Percentiles rank a stretch among this genome's conserved stretches.
Evolutionary conservation across 2,888 invertebrate species (phyloP).

Genomic region (Eilema depressum): DNA sequence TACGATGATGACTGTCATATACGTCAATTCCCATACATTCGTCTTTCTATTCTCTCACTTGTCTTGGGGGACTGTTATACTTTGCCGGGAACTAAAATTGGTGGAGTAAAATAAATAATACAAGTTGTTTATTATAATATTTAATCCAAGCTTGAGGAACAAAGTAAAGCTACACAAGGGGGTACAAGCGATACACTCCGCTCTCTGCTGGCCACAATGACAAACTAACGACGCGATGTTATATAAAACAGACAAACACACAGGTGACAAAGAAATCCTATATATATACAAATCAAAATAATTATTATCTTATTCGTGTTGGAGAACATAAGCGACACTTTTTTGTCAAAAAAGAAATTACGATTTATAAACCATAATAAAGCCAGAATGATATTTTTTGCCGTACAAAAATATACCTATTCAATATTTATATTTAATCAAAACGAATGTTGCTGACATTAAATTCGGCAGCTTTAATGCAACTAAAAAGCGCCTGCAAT

Average conservation of each 20-base stretch:
- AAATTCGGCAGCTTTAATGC: background rate
- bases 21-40: too few species aligned
- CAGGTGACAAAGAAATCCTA: background rate
- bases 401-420: constrained; percentile 3
- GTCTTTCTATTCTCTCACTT: too few species aligned
- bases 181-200: constrained; percentile 36
- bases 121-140: constrained; percentile 60
- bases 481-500: background rate
- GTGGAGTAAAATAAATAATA: constrained; percentile 49
- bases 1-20: too few species aligned
- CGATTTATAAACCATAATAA: background rate
- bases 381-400: background rate
- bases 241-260: constrained; percentile 5
- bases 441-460: background rate
- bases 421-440: background rate
- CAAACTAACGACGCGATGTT: constrained; percentile 31
- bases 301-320: background rate
- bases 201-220: constrained; percentile 31
- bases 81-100: too few species aligned
- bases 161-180: constrained; percentile 78
- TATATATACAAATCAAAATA: background rate
- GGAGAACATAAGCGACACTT: background rate
- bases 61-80: too few species aligned
- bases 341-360: background rate
- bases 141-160: constrained; percentile 81